Percentiles rank a stretch among this genome's conserved stretches.
phyloP scores from a whole-genome alignment of 2,797 vertebrate species.

The Lithobates sylvaticus region DNA sequence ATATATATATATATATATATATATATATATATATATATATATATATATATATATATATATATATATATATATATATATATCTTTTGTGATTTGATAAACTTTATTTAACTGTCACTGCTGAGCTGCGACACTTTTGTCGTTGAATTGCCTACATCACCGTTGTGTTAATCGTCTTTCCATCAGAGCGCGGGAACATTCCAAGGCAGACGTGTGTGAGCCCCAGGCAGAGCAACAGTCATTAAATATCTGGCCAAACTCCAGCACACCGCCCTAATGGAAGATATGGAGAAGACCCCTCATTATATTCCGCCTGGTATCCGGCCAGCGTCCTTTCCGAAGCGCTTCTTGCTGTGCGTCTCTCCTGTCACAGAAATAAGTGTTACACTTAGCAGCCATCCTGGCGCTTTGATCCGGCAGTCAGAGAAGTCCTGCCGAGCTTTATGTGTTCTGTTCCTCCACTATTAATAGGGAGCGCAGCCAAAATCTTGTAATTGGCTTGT shows the following conservation, averaged over 20 bases:
- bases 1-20: no score
- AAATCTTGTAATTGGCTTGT: constrained; percentile 51
- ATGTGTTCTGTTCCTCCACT: constrained; percentile 41
- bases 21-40: no score
- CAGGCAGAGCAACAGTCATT: neutral
- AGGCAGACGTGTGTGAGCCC: neutral
- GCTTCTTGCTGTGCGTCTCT: neutral
- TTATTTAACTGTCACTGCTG: no score
- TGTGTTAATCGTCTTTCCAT: neutral
- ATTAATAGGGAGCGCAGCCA: constrained; percentile 48
- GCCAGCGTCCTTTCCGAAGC: neutral
- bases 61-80: no score
- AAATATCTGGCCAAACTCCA: neutral
- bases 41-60: no score
- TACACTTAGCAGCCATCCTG: constrained; percentile 27
- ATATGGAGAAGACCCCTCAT: constrained; percentile 31
- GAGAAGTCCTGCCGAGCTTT: constrained; percentile 31
- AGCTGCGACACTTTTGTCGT: neutral
- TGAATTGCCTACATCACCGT: neutral
- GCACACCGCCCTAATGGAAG: neutral
- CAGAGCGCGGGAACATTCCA: constrained; percentile 1
- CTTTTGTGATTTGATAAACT: no score
- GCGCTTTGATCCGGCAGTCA: constrained; percentile 29
- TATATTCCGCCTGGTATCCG: neutral
- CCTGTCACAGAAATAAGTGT: constrained; percentile 19